Evolutionary conservation across 2,113 vertebrate species (phyloP).

Genomic region (Struthio camelus): DNA sequence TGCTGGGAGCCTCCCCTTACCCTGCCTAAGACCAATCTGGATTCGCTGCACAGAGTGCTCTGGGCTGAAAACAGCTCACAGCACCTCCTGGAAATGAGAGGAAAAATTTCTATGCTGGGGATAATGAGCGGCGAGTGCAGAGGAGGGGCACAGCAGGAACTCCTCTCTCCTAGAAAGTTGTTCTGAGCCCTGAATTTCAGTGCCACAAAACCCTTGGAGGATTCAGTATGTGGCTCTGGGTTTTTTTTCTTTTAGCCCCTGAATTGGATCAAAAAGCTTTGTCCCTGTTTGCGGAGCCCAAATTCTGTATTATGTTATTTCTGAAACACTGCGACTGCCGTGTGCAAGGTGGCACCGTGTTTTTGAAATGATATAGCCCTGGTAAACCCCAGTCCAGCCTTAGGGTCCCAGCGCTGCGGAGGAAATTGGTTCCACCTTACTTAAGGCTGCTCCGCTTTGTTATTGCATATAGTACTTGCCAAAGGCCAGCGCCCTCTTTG

Average conservation of each 20-base stretch:
- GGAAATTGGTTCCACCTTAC: not conserved
- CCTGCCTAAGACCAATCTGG: not conserved
- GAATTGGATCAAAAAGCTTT: slow-evolving; percentile 1
- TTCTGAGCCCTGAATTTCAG: slow-evolving; percentile 12
- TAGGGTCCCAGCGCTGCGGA: not conserved
- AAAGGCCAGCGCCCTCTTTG: not conserved
- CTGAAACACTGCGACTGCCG: not conserved
- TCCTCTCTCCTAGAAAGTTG: slow-evolving; percentile 10
- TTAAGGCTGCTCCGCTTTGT: not conserved
- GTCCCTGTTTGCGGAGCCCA: not conserved
- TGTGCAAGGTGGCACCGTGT: not conserved
- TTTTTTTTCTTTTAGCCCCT: not conserved
- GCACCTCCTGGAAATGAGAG: not conserved
- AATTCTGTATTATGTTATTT: not conserved
- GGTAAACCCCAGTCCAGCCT: not conserved
- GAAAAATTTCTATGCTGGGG: not conserved
- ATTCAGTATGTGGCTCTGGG: not conserved
- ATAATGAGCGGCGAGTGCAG: not conserved
- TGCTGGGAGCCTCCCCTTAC: not conserved
- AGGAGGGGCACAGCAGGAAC: not conserved
- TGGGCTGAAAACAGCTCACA: slow-evolving; percentile 14
- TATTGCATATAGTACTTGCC: not conserved
- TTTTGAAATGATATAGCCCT: not conserved
- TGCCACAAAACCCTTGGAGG: not conserved
- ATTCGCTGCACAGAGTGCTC: not conserved